Percentiles rank a stretch among this genome's conserved stretches.
Conservation (phyloP, 2,797 vertebrate species). For the Danio albolineatus region DNA sequence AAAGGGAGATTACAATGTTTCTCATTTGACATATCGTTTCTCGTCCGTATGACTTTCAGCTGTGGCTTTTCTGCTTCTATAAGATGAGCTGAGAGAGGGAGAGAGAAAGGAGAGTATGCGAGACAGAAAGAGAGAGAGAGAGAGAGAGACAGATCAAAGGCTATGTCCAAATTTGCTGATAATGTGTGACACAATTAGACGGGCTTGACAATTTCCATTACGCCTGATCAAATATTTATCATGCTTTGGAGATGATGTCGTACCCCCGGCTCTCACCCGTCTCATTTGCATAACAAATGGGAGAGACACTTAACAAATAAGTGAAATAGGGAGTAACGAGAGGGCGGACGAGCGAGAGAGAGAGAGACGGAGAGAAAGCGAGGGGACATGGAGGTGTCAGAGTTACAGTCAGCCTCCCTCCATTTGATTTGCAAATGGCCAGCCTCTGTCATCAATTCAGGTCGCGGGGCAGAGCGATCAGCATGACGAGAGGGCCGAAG, state of each 20-base stretch:
- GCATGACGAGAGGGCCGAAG: conserved; percentile 41
- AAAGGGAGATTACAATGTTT: conserved; percentile 50
- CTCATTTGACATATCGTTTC: conserved; percentile 35
- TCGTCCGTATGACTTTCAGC: conserved; percentile 41
- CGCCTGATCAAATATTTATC: conserved; percentile 99
- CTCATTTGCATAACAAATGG: conserved; percentile 95
- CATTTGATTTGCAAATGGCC: conserved; percentile 97
- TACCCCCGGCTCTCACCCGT: conserved; percentile 74
- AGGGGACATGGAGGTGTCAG: conserved; percentile 62
- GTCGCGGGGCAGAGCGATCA: conserved; percentile 66
- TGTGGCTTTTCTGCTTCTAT: conserved; percentile 10
- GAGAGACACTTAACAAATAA: conserved; percentile 84
- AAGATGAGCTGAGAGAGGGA: conserved; percentile 11
- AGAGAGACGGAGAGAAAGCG: conserved; percentile 53
- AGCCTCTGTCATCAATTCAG: conserved; percentile 89
- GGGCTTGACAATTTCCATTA: conserved; percentile 99
- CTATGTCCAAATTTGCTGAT: conserved; percentile 86
- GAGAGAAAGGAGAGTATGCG: conserved; percentile 2
- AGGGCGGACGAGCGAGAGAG: conserved; percentile 58
- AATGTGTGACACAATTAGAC: conserved; percentile 97
- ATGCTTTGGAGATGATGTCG: conserved; percentile 93
- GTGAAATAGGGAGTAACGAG: conserved; percentile 66
- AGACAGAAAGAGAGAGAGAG: conserved; percentile 30
- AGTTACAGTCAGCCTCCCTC: conserved; percentile 73
- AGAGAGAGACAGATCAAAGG: conserved; percentile 79